Evolutionary conservation across 2,888 invertebrate genomes (phyloP).

Genomic region (Prionchulus punctatus): DNA sequence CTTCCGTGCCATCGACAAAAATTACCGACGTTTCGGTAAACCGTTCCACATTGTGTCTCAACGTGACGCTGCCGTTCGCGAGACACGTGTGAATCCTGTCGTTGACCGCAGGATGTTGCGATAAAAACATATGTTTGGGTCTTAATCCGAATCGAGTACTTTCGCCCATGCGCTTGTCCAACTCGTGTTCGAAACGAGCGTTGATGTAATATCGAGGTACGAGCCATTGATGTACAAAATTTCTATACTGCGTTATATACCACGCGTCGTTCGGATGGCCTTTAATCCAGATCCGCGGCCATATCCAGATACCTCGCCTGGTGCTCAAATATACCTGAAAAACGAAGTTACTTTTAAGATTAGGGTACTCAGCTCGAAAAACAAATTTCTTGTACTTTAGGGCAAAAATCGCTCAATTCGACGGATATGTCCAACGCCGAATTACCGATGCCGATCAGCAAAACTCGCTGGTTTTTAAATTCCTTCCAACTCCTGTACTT

Average conservation of each 20-base stretch:
- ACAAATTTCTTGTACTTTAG: too few relatives aligned
- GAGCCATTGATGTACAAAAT: too few relatives aligned
- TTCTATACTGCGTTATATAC: too few relatives aligned
- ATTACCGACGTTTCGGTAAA: too few relatives aligned
- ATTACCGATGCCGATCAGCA: constrained; percentile 33
- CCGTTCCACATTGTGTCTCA: constrained; percentile 27
- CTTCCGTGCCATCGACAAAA: constrained; percentile 26
- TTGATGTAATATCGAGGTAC: not conserved
- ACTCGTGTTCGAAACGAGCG: constrained; percentile 2
- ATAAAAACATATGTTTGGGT: constrained; percentile 28
- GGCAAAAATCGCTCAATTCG: too few relatives aligned
- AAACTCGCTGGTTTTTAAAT: constrained; percentile 14
- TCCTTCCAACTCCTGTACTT: not conserved
- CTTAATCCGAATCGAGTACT: constrained; percentile 35
- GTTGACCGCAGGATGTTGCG: constrained; percentile 23
- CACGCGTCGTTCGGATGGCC: constrained; percentile 34
- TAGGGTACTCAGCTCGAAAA: too few relatives aligned
- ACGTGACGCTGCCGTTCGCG: constrained; percentile 31
- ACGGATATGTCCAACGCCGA: constrained; percentile 34
- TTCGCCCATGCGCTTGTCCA: too few relatives aligned
- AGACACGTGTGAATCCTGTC: constrained; percentile 38
- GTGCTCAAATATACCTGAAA: constrained; percentile 37
- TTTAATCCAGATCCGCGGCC: constrained; percentile 35
- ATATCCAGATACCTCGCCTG: constrained; percentile 39
- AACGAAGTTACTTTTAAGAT: too few relatives aligned